Base-by-base conservation (phyloP, 2,797 vertebrate genomes). In the Cynopterus sphinx region DNA sequence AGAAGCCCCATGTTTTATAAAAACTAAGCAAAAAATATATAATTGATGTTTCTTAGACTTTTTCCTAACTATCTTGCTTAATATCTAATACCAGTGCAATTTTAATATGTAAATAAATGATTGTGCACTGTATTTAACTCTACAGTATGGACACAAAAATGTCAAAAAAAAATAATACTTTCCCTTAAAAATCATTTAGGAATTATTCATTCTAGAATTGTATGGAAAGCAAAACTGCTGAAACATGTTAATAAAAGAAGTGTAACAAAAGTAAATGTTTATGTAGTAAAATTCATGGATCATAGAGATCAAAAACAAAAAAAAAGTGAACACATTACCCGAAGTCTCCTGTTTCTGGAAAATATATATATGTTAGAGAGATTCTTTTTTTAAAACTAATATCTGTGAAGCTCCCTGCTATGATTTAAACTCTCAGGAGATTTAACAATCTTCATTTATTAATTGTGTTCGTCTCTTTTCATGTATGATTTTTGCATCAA, bases 401-500 rank as follows among this genome's bases (percentile, higher is more conserved):
- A 86, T 39, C 53, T 53, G 57, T 46, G 33, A 87, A 93, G 26
- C 31, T 91, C n/a, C 67, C 57, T 70, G n/a, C 92, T 83, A 89
- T 9, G 79, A 17, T 90, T 95, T 86, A 11, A 41, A 96, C 41
- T 65, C 90, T 61, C 57, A 16, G 15, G 81, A 39, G 0, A 26
- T 10, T 7, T 24, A 63, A 3, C 22, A 36, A 93, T 1, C 39
- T 95, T 98, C 87, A 19, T 70, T 74, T 36, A 81, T 41, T 92
- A 22, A 43, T 46, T 93, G 63, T 28, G 67, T 93, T 51, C 90
- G 57, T 81, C 95, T 98, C 88, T 98, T 98, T 36, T 97, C 97
- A 41, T 96, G 97, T 53, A 98, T 4, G 43, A 99, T 98, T 93
- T 98, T 97, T 67, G 98, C 91, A 57, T 99, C 98, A 93, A 98